Base-by-base conservation (phyloP, 2,888 invertebrate species). In the Cybosia mesomella region DNA sequence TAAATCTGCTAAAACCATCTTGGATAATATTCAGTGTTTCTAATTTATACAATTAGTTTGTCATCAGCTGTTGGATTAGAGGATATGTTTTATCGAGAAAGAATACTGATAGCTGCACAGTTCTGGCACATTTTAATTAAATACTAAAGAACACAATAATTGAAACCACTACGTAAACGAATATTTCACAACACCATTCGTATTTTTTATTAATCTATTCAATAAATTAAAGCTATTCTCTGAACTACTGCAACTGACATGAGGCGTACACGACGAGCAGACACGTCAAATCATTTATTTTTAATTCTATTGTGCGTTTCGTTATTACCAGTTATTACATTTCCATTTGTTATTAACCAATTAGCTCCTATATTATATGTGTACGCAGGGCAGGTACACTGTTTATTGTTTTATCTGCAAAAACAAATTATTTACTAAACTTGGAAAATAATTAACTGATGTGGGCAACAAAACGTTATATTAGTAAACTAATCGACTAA, bases 1-100 rank as follows among this genome's bases (percentile, higher is more conserved):
- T 92, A 99, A 97, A 96, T 99, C 99, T 87, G 99, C 99, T 96
- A 99, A 98, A 92, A 99, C 99, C 99, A 99, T 99, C 91, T 96
- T 97, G 89, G 77, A 81, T 75, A 75, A 72, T 82, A 77, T 49
- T 24, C 54, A 60, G 57, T 61, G 39, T 67, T 54, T 70, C 49
- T 53, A 70, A 68, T 64, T 34, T 66, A 69, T 57, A 82, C 73
- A 72, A 70, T 73, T 75, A 66, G 68, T 75, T 79, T 76, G 71
- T 75, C 74, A 85, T 87, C 86, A 86, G 86, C 86, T 86, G 86
- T 83, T 85, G 66, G 32, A 54, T 39, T 49, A 55, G 72, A 75
- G 72, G 64, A 43, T 64, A 62, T 70, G 64, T 71, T 73, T 79
- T 72, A 77, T 67, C 67, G 67, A 72, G 71, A 73, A 66, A 70